Evolutionary conservation across 2,113 vertebrate species (phyloP), one percentile per base, ranked within the genome.

Genomic region (Terrapene triunguis): DNA sequence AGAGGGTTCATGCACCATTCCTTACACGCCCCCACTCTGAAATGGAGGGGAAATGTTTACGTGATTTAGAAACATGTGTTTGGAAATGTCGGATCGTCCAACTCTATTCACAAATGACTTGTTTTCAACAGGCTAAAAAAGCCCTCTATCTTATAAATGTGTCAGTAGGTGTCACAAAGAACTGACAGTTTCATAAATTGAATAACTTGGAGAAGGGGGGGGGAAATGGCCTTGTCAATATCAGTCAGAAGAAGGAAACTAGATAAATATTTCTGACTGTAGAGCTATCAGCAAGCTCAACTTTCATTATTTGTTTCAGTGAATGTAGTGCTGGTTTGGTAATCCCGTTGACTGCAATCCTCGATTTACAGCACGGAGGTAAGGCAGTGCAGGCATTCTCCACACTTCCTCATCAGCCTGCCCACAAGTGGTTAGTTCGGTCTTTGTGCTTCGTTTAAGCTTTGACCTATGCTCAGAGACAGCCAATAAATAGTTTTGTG

Each of bases 151-250:
- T 84, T 62, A 8, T 11, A 29, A 78, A 88, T 74, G 10, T 69
- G 92, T 74, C 32, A 29, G 5, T 1, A 0, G 19, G 27, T 79
- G 57, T 59, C 42, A 2, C 0, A 55, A 65, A 89, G 72, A 84
- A 83, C 74, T 93, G 97, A 59, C 81, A 94, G 89, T 84, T 91
- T 95, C 0, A 44, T 91, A 81, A 88, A 92, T 65, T 2, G 80
- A 84, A 5, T 79, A 88, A 11, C 65, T 48, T n/a, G 4, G 5
- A 81, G 80, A 90, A 25, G 88, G 62, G 62, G 44, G 86, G 78
- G 2, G 55, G 17, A 82, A 94, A 96, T 89, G 80, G 42, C 53
- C 3, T 5, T 85, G 89, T 85, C 89, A 50, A 38, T 78, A 27
- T 38, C 87, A 74, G 47, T 10, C 80, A 51, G 79, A 89, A 53